Evolutionary conservation across 64 coral and sea anemone genomes (phyloP), one percentile per base, ranked within the genome.

Genomic region (Stichodactyla mertensii): DNA sequence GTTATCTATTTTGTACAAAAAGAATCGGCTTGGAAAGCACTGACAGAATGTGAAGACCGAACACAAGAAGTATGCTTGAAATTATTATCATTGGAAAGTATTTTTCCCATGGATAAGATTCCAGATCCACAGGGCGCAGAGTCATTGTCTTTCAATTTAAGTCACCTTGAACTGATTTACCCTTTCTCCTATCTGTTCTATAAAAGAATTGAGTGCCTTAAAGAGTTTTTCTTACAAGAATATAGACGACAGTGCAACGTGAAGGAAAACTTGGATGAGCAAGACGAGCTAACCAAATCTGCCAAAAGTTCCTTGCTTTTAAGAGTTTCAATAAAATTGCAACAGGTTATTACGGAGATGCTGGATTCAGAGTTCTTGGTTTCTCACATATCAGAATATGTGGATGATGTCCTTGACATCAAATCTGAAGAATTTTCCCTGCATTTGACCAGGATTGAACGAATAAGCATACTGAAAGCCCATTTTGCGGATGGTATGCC

Each of bases 1-100:
- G 92, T 95, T 59, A 86, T 95, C 51, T 95, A 87, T 87, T 95
- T 95, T 67, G 80, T 95, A 84, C 89, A 95, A 56, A 95, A 89
- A 19, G 84, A 95, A 52, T 95, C 87, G 6, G 90, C 85, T 5
- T 95, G 90, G 90, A 52, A 81, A 53, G 52, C 45, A 70, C n/a
- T 27, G 52, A 36, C 8, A 20, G 16, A 83, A 83, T 53, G 36
- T 15, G 52, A 56, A 78, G 36, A 45, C 3, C 36, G 36, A 45
- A 81, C 20, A 79, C 77, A 13, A 60, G 82, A 15, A 52, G 85
- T 86, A 8, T 92, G 90, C 83, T 54, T 10, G 57, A 58, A 85
- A 52, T 52, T 95, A 77, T 27, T 95, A 56, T 36, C 45, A 26
- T 64, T 92, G 71, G 57, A 79, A 10, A 83, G 80, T 10, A 86